phyloP scores from a whole-genome alignment of 2,888 invertebrate genomes.

The Hartigia nigra region DNA sequence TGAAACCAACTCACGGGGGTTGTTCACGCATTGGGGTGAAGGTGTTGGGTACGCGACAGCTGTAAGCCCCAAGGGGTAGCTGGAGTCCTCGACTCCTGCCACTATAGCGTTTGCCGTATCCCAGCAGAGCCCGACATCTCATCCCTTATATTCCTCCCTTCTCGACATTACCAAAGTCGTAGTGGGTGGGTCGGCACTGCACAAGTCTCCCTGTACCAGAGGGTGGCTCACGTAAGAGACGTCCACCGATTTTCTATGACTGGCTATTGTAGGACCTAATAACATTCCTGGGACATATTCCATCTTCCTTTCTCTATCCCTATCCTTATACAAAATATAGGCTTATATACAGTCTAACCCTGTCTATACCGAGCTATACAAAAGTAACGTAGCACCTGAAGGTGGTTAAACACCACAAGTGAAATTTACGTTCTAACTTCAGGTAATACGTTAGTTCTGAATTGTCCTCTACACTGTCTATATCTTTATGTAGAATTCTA shows the following conservation, averaged over 20 bases:
- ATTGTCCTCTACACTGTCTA: background rate
- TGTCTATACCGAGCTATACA: background rate
- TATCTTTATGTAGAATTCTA: too few relatives aligned
- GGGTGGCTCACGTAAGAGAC: background rate
- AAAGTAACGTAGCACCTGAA: background rate
- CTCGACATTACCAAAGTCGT: background rate
- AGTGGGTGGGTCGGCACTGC: slow-evolving; percentile 42
- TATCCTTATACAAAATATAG: background rate
- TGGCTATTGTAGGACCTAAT: background rate
- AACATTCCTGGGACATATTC: background rate
- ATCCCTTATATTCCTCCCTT: slow-evolving; percentile 34
- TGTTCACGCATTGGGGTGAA: slow-evolving; percentile 38
- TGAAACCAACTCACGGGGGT: slow-evolving; percentile 18
- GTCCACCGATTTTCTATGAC: background rate
- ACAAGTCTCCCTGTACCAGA: slow-evolving; percentile 49
- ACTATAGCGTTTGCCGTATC: slow-evolving; percentile 35
- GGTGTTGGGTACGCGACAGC: slow-evolving; percentile 64
- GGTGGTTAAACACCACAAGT: background rate
- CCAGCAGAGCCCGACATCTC: slow-evolving; percentile 31
- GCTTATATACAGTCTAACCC: background rate
- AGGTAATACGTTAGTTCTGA: background rate
- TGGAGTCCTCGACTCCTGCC: slow-evolving; percentile 58
- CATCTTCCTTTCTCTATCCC: background rate
- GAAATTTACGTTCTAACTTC: background rate
- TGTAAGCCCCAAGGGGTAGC: slow-evolving; percentile 59